Conservation (phyloP, 2,888 invertebrate genomes). For the Thecocarcelia acutangulata region DNA sequence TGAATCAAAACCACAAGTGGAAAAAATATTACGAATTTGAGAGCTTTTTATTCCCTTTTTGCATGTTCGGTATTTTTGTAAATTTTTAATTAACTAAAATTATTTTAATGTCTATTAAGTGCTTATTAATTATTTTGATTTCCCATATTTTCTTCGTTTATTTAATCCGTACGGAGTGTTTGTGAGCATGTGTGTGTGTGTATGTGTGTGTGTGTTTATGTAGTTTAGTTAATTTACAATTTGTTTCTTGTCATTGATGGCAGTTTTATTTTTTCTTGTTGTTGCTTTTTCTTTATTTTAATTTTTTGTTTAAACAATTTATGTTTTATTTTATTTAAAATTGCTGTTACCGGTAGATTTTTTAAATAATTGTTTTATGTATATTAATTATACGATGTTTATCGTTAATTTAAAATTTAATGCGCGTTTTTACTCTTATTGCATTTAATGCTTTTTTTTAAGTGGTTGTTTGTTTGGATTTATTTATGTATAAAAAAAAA, state of each 20-base stretch:
- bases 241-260: constrained; percentile 46
- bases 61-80: constrained; percentile 3
- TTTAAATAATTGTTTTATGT: constrained; percentile 41
- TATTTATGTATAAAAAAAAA: constrained; percentile 17
- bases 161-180: constrained; percentile 40
- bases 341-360: constrained; percentile 38
- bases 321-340: constrained; percentile 33
- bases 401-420: constrained; percentile 61
- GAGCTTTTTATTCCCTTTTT: constrained; percentile 13
- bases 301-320: constrained; percentile 5
- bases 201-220: constrained; percentile 12
- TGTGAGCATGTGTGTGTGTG: too few species aligned
- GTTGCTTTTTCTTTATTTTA: background rate
- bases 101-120: constrained; percentile 42
- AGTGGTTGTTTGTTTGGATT: constrained; percentile 46
- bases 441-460: constrained; percentile 34
- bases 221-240: constrained; percentile 47
- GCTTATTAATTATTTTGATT: constrained; percentile 53
- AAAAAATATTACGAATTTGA: background rate
- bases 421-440: constrained; percentile 46
- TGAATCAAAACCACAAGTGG: constrained; percentile 10
- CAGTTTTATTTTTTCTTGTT: constrained; percentile 30
- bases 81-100: constrained; percentile 43
- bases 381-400: constrained; percentile 65
- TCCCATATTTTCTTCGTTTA: constrained; percentile 43